Base-by-base conservation (phyloP, 2,113 vertebrate species). In the Lycaon pictus region DNA sequence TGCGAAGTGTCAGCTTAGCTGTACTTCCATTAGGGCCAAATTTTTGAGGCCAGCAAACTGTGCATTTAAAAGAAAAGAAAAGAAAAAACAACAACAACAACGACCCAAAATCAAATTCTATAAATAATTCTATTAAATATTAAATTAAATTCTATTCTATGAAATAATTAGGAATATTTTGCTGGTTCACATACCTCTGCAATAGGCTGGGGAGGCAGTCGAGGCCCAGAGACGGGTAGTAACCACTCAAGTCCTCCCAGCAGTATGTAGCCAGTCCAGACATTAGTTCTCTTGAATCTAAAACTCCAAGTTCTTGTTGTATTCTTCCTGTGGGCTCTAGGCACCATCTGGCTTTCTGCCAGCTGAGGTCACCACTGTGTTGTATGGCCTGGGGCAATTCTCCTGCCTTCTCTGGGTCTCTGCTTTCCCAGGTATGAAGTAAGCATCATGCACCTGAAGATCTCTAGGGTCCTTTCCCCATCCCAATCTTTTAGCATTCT, bases 381-480 rank as follows among this genome's bases (percentile, higher is more conserved):
- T 53, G 19, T 48, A 58, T 27, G 72, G 48, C 53, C 15, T 90
- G 19, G 72, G 80, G 22, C 51, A 80, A 5, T 27, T 25, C 51
- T 15, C 23, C 60, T 81, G 55, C 43, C 63, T 29, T 83, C 67
- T 35, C 76, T 53, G 53, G 43, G 32, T 48, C 65, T 90, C 81
- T 12, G n/a, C 27, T 81, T 76, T 6, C 27, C 20, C 15, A 5
- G 15, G 13, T 55, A 3, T 74, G 53, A 71, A 51, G 29, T 22
- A 35, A 12, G 12, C 3, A 27, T 53, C n/a, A 43, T 3, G 35
- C 35, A 27, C 43, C n/a, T 32, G 25, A 65, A n/a, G 76, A 80
- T 72, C 19, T 1, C 0, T 0, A 63, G 56, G 17, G 4, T 25
- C 27, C 16, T 72, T 56, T 48, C 32, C 7, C 0, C 3, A 7